Conservation (phyloP, 2,113 vertebrate species). For the Zootoca vivipara region DNA sequence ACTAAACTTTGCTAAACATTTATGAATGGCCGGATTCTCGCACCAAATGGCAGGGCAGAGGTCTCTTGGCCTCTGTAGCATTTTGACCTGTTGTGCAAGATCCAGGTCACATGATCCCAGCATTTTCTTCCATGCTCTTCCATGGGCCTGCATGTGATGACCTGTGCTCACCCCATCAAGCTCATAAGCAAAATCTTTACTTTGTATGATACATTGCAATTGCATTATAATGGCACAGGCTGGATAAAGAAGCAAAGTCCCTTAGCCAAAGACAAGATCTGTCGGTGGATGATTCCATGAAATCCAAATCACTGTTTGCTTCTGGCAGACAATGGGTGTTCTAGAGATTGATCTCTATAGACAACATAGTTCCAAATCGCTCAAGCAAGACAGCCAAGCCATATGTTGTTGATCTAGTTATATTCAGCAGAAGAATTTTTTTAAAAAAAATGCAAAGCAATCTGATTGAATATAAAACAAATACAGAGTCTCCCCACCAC, state of each 20-base stretch:
- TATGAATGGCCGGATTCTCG: constrained; percentile 15
- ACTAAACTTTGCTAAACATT: constrained; percentile 24
- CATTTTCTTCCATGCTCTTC: background rate
- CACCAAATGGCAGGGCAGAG: background rate
- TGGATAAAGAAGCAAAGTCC: background rate
- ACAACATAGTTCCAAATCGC: constrained; percentile 6
- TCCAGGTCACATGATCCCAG: background rate
- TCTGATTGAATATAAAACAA: background rate
- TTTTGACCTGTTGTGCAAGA: constrained; percentile 21
- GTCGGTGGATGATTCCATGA: background rate
- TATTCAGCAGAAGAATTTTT: background rate
- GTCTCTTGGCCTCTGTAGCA: background rate
- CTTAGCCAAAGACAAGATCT: background rate
- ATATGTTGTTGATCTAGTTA: background rate
- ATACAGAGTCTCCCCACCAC: too few species aligned
- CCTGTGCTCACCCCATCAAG: background rate
- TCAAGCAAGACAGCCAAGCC: background rate
- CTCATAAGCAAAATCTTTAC: background rate
- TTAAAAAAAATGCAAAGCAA: background rate
- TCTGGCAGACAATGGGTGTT: background rate
- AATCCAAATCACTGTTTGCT: background rate
- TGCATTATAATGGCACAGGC: background rate
- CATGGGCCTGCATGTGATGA: background rate
- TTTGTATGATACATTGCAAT: background rate
- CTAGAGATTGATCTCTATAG: background rate